A percentile compares a stretch with the other conserved stretches of the same genome.
phyloP scores from a whole-genome alignment of 2,113 vertebrate genomes.

The Festucalex cinctus region DNA sequence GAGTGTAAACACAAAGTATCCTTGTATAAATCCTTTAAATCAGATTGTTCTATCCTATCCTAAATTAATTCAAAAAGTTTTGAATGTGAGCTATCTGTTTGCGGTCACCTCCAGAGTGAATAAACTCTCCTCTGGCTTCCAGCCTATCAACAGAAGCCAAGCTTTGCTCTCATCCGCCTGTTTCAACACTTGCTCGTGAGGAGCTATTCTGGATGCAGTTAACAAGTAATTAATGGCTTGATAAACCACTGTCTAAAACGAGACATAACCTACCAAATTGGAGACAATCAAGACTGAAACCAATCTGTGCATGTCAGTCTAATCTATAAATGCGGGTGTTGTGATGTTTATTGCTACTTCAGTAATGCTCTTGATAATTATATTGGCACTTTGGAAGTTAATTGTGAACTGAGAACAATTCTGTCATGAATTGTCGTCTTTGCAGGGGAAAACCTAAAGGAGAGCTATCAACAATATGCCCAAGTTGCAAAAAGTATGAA shows the following conservation, averaged over 20 bases:
- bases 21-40: neutral
- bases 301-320: conserved; percentile 30
- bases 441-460: conserved; percentile 25
- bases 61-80: neutral
- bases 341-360: conserved; percentile 45
- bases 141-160: conserved; percentile 53
- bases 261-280: conserved; percentile 23
- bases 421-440: conserved; percentile 34
- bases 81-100: neutral
- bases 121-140: conserved; percentile 41
- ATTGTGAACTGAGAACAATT: conserved; percentile 47
- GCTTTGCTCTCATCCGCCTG: conserved; percentile 46
- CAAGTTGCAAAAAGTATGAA: neutral
- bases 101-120: conserved; percentile 17
- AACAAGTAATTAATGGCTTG: conserved; percentile 36
- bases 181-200: conserved; percentile 47
- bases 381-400: conserved; percentile 47
- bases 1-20: neutral
- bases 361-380: conserved; percentile 59
- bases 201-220: conserved; percentile 24
- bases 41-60: neutral
- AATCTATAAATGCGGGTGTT: conserved; percentile 28
- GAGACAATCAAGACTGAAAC: conserved; percentile 24
- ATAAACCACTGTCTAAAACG: conserved; percentile 22
- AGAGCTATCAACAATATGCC: conserved; percentile 22